Evolutionary conservation across 2,888 invertebrate species (phyloP).

Genomic region (Yponomeuta evonymella): DNA sequence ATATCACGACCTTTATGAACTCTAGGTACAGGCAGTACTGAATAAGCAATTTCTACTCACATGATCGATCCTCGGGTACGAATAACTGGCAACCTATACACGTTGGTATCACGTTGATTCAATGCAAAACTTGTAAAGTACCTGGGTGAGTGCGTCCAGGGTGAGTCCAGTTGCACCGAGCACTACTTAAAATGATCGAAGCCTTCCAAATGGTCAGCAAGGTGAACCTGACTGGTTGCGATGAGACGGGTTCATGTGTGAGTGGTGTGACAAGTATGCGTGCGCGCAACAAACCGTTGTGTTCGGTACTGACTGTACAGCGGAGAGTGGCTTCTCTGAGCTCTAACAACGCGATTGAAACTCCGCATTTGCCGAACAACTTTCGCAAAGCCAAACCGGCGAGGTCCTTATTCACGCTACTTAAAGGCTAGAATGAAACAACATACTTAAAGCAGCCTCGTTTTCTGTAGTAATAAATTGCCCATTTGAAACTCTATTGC

Average conservation of each 20-base stretch:
- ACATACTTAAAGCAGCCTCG: neutral
- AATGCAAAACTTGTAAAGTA: neutral
- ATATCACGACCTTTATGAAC: neutral
- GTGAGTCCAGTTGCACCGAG: neutral
- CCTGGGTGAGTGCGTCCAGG: neutral
- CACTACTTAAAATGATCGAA: neutral
- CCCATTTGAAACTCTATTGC: constrained; percentile 1
- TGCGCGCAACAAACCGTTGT: constrained; percentile 10
- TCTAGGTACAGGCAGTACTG: neutral
- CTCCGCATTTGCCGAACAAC: neutral
- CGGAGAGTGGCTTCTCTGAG: neutral
- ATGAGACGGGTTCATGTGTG: constrained; percentile 7
- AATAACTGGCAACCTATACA: neutral
- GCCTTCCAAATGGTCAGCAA: neutral
- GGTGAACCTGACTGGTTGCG: constrained; percentile 4
- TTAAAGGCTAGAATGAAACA: neutral
- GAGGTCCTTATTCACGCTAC: neutral
- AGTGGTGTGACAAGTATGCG: constrained; percentile 2
- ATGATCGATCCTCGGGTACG: constrained; percentile 5
- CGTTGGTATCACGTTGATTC: neutral
- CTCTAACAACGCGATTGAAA: neutral
- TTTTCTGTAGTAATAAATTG: neutral
- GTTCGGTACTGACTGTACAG: neutral
- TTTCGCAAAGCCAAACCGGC: constrained; percentile 1
- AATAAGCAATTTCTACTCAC: neutral